phyloP scores from a whole-genome alignment of 1,140 invertebrate species.

The Frieseomelitta varia region DNA sequence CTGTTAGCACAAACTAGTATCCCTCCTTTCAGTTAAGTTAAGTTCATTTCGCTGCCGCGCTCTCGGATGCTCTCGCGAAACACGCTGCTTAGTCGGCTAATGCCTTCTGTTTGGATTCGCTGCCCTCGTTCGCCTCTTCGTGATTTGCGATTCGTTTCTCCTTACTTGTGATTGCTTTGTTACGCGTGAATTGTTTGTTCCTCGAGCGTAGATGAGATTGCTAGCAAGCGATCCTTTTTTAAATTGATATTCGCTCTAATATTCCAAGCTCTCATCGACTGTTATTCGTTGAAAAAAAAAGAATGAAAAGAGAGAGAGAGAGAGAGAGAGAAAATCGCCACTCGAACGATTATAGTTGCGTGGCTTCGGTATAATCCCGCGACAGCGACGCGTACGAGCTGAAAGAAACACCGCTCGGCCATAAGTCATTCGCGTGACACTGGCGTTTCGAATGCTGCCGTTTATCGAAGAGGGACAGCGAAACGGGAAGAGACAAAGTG shows the following conservation, averaged over 20 bases:
- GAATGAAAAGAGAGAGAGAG: too few relatives aligned
- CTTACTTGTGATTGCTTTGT: neutral
- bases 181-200: too few relatives aligned
- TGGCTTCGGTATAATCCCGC: constrained; percentile 56
- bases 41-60: constrained; percentile 59
- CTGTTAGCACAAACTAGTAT: constrained; percentile 58
- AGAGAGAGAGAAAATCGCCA: neutral
- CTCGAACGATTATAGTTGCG: constrained; percentile 43
- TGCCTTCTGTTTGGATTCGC: neutral
- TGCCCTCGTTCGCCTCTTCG: neutral
- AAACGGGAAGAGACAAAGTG: constrained; percentile 48
- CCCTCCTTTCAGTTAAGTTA: constrained; percentile 56
- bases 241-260: too few relatives aligned
- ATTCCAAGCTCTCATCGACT: too few relatives aligned
- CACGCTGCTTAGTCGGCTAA: neutral
- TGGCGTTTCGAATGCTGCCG: constrained; percentile 32
- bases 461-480: constrained; percentile 7
- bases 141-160: neutral
- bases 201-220: too few relatives aligned
- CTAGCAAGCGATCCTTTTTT: too few relatives aligned
- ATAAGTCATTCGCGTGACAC: constrained; percentile 66
- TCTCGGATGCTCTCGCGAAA: neutral
- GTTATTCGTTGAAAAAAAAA: too few relatives aligned
- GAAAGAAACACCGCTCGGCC: constrained; percentile 66
- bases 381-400: constrained; percentile 38